Conservation (phyloP, 1,140 invertebrate genomes). For the Ips typographus region DNA sequence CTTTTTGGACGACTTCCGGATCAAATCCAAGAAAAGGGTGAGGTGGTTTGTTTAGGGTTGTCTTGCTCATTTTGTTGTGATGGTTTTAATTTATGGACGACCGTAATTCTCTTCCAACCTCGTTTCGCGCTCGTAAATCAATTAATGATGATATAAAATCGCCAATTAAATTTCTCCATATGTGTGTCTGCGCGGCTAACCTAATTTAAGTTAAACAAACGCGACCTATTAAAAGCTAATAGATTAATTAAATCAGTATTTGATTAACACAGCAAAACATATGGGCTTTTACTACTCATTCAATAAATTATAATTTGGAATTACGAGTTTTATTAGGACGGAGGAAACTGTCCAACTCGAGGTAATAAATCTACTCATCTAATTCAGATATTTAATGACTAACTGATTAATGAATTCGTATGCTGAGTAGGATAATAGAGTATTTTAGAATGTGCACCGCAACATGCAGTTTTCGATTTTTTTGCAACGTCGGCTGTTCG, state of each 20-base stretch:
- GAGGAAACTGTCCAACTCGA: no score
- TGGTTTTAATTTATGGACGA: neutral
- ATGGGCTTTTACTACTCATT: no score
- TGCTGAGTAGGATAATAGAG: no score
- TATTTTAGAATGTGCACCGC: no score
- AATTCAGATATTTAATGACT: no score
- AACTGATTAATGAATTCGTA: no score
- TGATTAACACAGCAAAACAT: no score
- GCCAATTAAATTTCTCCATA: constrained; percentile 6
- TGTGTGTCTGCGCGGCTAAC: neutral
- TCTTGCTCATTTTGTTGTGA: neutral
- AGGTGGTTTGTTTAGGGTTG: neutral
- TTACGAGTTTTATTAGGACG: no score
- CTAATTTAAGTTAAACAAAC: constrained; percentile 6
- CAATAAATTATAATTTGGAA: no score
- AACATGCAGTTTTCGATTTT: no score
- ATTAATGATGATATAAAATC: constrained; percentile 6
- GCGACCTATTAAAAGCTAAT: constrained; percentile 11
- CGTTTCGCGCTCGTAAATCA: constrained; percentile 1
- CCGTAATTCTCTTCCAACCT: constrained; percentile 1
- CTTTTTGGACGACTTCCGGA: constrained; percentile 26
- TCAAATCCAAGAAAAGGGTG: constrained; percentile 24
- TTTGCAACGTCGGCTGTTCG: no score
- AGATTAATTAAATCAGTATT: constrained; percentile 6
- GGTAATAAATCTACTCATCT: no score